Evolutionary conservation across 2,113 vertebrate genomes (phyloP).

Genomic region (Pyrgilauda ruficollis): DNA sequence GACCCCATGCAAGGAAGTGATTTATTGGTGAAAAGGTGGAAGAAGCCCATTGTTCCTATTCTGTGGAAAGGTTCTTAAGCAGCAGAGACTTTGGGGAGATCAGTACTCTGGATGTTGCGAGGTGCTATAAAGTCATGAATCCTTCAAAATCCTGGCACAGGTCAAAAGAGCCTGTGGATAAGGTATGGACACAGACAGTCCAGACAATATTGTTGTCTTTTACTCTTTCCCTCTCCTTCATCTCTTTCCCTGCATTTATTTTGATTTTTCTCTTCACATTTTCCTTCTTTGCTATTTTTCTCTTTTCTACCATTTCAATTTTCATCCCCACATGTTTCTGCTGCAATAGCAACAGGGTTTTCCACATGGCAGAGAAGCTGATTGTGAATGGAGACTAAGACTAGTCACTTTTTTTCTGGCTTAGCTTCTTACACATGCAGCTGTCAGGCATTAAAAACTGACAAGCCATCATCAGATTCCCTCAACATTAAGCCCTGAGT

Average conservation of each 20-base stretch:
- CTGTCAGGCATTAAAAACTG: constrained; percentile 2
- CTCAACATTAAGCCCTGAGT: neutral
- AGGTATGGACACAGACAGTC: neutral
- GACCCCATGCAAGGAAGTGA: neutral
- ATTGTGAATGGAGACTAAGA: neutral
- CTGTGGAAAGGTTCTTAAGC: neutral
- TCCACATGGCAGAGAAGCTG: neutral
- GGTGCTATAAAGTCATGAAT: neutral
- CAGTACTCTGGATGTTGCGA: neutral
- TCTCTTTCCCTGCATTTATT: neutral
- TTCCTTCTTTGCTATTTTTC: neutral
- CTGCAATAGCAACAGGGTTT: neutral
- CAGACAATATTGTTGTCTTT: neutral
- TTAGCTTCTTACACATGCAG: neutral
- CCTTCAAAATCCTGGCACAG: neutral
- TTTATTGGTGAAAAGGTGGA: neutral
- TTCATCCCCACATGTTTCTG: neutral
- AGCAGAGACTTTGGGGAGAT: neutral
- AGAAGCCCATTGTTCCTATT: neutral
- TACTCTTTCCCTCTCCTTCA: neutral
- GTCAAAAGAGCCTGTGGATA: neutral
- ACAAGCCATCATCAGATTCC: neutral
- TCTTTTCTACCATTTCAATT: neutral
- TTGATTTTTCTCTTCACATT: neutral
- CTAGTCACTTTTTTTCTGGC: constrained; percentile 3